A percentile compares a stretch with the other conserved stretches of the same genome.
Evolutionary conservation across 2,797 vertebrate genomes (phyloP).

Genomic region (Neosilurus mollespiculum): DNA sequence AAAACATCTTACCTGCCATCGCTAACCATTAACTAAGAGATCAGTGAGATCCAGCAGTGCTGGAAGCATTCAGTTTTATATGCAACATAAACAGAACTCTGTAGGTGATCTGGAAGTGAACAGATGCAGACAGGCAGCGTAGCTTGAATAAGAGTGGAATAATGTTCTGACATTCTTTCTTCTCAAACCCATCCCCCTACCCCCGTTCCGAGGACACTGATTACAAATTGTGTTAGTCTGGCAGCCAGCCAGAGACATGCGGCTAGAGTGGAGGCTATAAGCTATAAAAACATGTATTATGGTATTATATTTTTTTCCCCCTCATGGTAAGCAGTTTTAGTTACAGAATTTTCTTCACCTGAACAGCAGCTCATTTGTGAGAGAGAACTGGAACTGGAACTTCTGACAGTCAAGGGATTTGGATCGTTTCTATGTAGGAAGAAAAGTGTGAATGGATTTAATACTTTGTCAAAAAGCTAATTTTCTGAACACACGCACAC

Average conservation of each 20-base stretch:
- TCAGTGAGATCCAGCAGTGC: neutral
- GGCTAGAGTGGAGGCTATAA: neutral
- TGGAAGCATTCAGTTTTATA: neutral
- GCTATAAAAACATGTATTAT: neutral
- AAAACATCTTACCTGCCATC: neutral
- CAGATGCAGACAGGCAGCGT: neutral
- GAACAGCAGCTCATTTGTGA: conserved; percentile 12
- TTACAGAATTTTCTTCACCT: neutral
- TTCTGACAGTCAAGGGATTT: conserved; percentile 17
- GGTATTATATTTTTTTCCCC: neutral
- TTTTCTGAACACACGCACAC: neutral
- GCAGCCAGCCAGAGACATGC: conserved; percentile 1
- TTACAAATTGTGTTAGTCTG: conserved; percentile 2
- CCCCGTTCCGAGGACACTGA: neutral
- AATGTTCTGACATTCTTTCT: neutral
- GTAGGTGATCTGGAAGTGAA: neutral
- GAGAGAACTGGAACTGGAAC: conserved; percentile 12
- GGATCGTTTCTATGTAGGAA: conserved; percentile 27
- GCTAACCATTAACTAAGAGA: too few relatives aligned
- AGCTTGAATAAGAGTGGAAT: neutral
- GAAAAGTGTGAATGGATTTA: conserved; percentile 23
- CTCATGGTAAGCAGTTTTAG: conserved; percentile 9
- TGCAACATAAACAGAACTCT: neutral
- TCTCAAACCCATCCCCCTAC: too few relatives aligned
- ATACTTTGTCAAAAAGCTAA: conserved; percentile 30